These are phyloP conservation scores for Coenobita brevimanus DNA, from an alignment of 1,140 invertebrate species.

Conservation along the genomic window DNA sequence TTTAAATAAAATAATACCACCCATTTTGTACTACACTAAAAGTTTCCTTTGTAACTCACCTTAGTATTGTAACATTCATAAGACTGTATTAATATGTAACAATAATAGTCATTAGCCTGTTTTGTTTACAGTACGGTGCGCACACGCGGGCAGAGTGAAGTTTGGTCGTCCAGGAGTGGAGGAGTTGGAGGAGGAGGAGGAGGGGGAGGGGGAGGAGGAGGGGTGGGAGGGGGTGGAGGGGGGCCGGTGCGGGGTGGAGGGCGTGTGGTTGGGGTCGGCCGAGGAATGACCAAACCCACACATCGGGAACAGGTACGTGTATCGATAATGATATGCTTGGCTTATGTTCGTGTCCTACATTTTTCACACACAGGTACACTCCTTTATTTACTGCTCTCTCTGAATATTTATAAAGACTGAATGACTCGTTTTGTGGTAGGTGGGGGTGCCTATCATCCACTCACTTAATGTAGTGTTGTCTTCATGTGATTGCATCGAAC, in stretches of 20 bases:
- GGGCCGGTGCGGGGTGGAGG: background rate
- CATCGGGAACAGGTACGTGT: background rate
- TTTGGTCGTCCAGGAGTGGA: constrained; percentile 49
- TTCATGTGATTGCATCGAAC: too few species aligned
- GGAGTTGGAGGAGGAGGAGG: constrained; percentile 29
- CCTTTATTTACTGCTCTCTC: too few species aligned
- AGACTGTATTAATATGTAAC: too few species aligned
- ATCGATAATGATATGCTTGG: background rate
- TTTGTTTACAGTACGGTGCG: constrained; percentile 46
- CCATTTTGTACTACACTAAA: too few species aligned
- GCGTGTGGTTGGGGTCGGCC: background rate
- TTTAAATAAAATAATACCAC: too few species aligned
- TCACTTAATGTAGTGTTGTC: too few species aligned
- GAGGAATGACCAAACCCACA: constrained; percentile 22
- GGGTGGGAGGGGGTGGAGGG: constrained; percentile 18
- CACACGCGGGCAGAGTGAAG: constrained; percentile 52
- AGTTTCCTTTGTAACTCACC: too few species aligned
- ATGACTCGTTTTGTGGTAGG: too few species aligned
- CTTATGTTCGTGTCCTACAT: background rate
- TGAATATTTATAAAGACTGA: too few species aligned
- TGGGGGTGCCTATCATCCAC: too few species aligned
- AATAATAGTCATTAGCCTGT: too few species aligned
- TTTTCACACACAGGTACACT: constrained; percentile 3
- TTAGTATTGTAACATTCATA: too few species aligned
- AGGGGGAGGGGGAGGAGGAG: constrained; percentile 49